Evolutionary conservation across 2,888 invertebrate genomes (phyloP), one percentile per base, ranked within the genome.

Genomic region (Zelleria hepariella): DNA sequence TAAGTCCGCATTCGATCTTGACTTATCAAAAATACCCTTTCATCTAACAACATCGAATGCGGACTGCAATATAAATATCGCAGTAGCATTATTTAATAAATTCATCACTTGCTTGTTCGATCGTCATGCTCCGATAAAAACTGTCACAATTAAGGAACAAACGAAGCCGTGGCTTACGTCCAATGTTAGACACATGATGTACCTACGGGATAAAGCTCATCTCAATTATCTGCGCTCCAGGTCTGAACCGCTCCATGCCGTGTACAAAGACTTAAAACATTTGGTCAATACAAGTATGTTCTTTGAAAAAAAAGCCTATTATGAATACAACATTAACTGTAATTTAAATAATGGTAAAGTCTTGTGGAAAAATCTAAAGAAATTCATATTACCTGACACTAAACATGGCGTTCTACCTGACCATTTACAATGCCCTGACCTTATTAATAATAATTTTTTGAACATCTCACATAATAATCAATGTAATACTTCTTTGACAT

Each of bases 281-380:
- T 6, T 55, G 26, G 55, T 55, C 20, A 55, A 55, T 47, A 47
- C 15, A 20, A 24, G 49, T 7, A 42, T 58, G 15, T 52, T 23
- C n/a, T 52, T n/a, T 18, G 58, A 58, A 58, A 58, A 52, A 15
- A 23, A 10, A 3, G 58, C 58, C 2, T 52, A 32, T 52, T 58
- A 24, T 20, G 24, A 24, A 25, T 15, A 42, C 20, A 49, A 25
- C 8, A 49, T 58, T 25, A 58, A 58, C 26, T 49, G 26, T 7
- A 49, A 58, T 25, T 18, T 49, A 24, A 8, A 49, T 27, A 58
- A 58, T 18, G 15, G 49, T 15, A 49, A 32, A 24, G 32, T 32
- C 15, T 21, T 57, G 24, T 57, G 48, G 57, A 21, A 23, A 10
- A 23, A 52, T 24, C 24, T 52, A 8, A 52, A 52, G 52, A 2